phyloP scores from a whole-genome alignment of 1,140 invertebrate genomes.

The Platyscapa corneri region DNA sequence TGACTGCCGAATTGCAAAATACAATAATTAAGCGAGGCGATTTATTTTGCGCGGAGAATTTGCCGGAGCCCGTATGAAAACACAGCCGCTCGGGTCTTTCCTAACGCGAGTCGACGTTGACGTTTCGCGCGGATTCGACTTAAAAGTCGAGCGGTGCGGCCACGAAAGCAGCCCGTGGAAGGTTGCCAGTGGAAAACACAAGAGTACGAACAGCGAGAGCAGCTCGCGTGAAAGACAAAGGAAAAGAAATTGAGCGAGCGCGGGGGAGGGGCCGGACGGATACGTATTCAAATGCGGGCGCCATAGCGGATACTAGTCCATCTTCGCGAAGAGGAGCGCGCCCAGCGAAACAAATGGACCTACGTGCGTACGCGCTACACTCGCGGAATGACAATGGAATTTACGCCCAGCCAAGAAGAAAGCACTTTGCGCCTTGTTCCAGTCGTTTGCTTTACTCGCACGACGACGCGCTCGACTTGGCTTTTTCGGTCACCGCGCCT shows the following conservation, averaged over 20 bases:
- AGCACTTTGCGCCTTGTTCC: not conserved
- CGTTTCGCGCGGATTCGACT: not conserved
- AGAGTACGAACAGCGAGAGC: not conserved
- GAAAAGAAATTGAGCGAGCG: not conserved
- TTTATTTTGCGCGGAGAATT: not conserved
- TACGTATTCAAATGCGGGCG: not conserved
- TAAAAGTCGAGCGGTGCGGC: not conserved
- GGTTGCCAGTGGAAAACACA: not conserved
- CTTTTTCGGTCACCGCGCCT: not conserved
- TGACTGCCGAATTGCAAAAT: not conserved
- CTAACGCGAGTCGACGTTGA: not conserved
- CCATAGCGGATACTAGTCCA: no score
- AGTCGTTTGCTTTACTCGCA: not conserved
- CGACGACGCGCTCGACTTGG: not conserved
- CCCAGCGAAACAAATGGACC: conserved; percentile 16
- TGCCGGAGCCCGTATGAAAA: no score
- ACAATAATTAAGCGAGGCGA: not conserved
- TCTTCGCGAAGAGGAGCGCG: not conserved
- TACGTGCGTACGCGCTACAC: not conserved
- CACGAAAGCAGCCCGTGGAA: not conserved
- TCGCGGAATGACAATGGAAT: conserved; percentile 33
- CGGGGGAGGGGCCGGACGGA: not conserved
- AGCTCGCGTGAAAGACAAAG: not conserved
- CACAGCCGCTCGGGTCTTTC: no score
- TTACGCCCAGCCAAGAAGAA: not conserved